Evolutionary conservation across 2,888 invertebrate genomes (phyloP), one percentile per base, ranked within the genome.

Genomic region (Diloba caeruleocephala): DNA sequence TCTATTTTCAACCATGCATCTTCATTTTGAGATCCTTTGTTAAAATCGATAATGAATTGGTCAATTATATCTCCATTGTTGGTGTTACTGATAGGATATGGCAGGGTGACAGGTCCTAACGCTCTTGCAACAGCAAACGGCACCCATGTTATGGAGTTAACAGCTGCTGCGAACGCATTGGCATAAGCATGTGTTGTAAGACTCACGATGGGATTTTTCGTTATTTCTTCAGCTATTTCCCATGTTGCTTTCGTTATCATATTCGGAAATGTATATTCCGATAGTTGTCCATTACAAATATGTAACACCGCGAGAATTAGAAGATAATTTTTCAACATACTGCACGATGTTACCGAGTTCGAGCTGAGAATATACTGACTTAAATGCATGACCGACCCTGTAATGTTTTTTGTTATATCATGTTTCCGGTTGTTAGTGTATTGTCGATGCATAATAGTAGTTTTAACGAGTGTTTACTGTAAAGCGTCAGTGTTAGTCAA

Each of bases 1-100:
- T 50, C 64, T 6, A 89, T 75, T 12, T 56, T 63, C 0, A 89
- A 52, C 1, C 45, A 31, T 0, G 77, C 79, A 17, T 90, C 90
- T 59, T 87, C 87, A 48, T 85, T 87, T 0, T 0, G 1, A 3
- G 4, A 7, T 15, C 38, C 48, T 12, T 31, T 6, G 13, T 7
- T 38, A 10, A 49, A 45, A 15, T 63, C 62, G 0, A 19, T 1
- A 2, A 62, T 0, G 5, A 67, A 54, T 15, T 41, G 5, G 8
- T 44, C n/a, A 1, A 37, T 5, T 13, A 4, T 9, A 1, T 33
- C 46, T 2, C n/a, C 25, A 8, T 31, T 36, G 14, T 67, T 61
- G 0, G 9, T 21, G 0, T 14, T 12, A 3, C 37, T 52, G 6
- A 9, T n/a, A 3, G 34, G 3, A 0, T 9, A n/a, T 0, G 39